These are phyloP conservation scores for Nansenia antarctica DNA, from an alignment of 2,113 vertebrate genomes.

Conservation along the genomic window DNA sequence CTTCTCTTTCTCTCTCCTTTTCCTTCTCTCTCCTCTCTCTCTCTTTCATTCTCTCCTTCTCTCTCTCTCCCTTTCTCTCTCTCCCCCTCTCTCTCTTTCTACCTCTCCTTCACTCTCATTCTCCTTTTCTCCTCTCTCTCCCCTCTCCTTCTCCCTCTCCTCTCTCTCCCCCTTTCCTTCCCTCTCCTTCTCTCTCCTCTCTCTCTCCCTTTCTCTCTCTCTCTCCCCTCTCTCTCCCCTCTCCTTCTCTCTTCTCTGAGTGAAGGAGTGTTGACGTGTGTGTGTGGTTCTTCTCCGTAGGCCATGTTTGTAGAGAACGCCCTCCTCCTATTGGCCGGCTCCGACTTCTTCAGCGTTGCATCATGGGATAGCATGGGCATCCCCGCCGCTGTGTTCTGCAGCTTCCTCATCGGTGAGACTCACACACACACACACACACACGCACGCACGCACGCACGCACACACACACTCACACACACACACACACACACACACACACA, in stretches of 20 bases:
- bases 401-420: conserved; percentile 81
- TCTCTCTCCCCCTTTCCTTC: no score
- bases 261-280: neutral
- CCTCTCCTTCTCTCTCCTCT: neutral
- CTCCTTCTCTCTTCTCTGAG: conserved; percentile 2
- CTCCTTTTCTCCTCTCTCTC: no score
- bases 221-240: no score
- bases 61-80: no score
- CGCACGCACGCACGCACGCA: neutral
- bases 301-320: conserved; percentile 76
- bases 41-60: no score
- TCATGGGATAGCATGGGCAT: conserved; percentile 74
- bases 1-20: no score
- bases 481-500: neutral
- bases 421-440: neutral
- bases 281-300: conserved; percentile 31
- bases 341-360: conserved; percentile 74
- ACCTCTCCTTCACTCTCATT: no score
- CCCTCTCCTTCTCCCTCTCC: no score
- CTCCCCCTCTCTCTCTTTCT: neutral
- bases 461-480: neutral
- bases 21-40: neutral
- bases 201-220: no score
- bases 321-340: conserved; percentile 79
- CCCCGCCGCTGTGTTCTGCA: conserved; percentile 69